phyloP scores from a whole-genome alignment of 2,888 invertebrate genomes.

The Drymonia ruficornis region DNA sequence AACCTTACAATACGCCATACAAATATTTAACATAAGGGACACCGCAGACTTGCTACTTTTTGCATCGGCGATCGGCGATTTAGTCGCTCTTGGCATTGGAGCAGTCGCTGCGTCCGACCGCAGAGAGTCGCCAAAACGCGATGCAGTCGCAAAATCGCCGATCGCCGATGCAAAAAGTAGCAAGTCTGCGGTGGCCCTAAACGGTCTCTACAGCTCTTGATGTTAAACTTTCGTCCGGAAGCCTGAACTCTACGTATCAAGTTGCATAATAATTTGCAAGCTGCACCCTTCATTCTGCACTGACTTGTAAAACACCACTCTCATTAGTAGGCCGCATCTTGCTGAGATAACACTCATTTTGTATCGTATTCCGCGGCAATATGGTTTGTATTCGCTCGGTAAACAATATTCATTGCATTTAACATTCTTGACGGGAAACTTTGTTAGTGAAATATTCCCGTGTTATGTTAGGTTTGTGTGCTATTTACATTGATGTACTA shows the following conservation, averaged over 20 bases:
- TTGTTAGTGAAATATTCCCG: constrained; percentile 14
- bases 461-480: constrained; percentile 19
- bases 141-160: too few relatives aligned
- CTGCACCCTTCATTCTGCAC: constrained; percentile 14
- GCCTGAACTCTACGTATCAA: neutral
- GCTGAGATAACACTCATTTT: constrained; percentile 28
- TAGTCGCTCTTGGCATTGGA: too few relatives aligned
- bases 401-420: neutral
- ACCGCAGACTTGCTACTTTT: too few relatives aligned
- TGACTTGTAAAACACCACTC: constrained; percentile 23
- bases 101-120: too few relatives aligned
- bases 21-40: too few relatives aligned
- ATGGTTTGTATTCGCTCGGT: constrained; percentile 21
- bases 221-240: neutral
- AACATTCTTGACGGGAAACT: constrained; percentile 12
- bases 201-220: too few relatives aligned
- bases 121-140: too few relatives aligned
- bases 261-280: constrained; percentile 5
- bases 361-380: constrained; percentile 22
- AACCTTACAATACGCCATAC: too few relatives aligned
- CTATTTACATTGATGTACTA: too few relatives aligned
- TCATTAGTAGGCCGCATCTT: constrained; percentile 28
- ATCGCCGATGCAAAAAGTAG: too few relatives aligned
- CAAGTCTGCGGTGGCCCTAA: too few relatives aligned
- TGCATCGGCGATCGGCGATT: too few relatives aligned